Evolutionary conservation across 2,113 vertebrate genomes (phyloP), one percentile per base, ranked within the genome.

Genomic region (Pelvicachromis taeniatus): DNA sequence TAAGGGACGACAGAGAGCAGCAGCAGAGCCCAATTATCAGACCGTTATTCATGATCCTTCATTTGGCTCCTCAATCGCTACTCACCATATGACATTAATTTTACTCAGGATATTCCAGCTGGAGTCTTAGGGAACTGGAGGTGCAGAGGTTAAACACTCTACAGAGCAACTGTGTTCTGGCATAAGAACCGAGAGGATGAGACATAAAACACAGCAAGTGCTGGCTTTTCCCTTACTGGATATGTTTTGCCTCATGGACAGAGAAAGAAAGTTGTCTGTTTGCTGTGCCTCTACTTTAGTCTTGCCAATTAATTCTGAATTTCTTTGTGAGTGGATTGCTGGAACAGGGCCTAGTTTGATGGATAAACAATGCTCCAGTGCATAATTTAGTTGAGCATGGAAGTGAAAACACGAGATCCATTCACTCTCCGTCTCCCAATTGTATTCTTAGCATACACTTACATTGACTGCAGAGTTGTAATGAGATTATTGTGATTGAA

Each of bases 81-180:
- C 91, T 86, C 88, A 83, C 91, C 40, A 45, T 77, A 78, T 88
- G 80, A 88, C 90, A 93, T 95, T 94, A 19, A 93, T 93, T 94
- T 90, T 29, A 88, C 92, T 81, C 65, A 16, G 82, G 85, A 92
- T 87, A 88, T 92, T 93, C 87, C 90, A 89, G 55, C 86, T 84
- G 77, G 87, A 85, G 87, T 83, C 92, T 84, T 68, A 26, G 89
- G 93, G 90, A 93, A 78, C 86, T 38, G 73, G 63, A 84, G 93
- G 91, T 90, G 83, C 75, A 93, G 87, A 93, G 95, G 94, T 95
- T 95, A 95, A 95, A 94, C 93, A 93, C 91, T 94, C 91, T 86
- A 79, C 92, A 90, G 86, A 88, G 93, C 87, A 82, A 88, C 88
- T 79, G 65, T 91, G 88, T 93, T 84, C 92, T 95, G 88, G 89